phyloP scores from a whole-genome alignment of 2,113 vertebrate species.

The Lanius collurio region DNA sequence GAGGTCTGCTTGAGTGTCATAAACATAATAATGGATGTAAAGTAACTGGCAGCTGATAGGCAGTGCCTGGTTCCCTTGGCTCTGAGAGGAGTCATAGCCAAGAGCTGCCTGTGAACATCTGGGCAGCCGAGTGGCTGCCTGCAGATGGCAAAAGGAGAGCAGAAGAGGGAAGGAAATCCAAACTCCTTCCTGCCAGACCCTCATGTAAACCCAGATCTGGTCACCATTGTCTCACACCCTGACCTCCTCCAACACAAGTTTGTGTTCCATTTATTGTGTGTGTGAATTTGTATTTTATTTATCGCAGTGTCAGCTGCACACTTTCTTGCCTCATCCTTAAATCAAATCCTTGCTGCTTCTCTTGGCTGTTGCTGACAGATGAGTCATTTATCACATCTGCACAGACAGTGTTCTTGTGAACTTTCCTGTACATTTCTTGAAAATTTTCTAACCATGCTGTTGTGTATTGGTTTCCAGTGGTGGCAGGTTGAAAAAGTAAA shows the following conservation, averaged over 20 bases:
- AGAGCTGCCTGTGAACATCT: not conserved
- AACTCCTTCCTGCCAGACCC: not conserved
- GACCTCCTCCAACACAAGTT: not conserved
- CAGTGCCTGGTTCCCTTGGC: not conserved
- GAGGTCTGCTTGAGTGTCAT: not conserved
- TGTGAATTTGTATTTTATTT: too few relatives aligned
- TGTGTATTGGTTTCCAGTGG: constrained; percentile 81
- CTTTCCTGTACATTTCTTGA: not conserved
- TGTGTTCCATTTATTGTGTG: not conserved
- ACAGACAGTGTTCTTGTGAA: not conserved
- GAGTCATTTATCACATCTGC: not conserved
- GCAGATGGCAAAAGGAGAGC: not conserved
- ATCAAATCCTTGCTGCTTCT: not conserved
- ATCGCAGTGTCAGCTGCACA: not conserved
- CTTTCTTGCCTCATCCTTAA: not conserved
- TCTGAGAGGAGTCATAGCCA: not conserved
- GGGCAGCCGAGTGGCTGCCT: not conserved
- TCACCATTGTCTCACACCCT: not conserved
- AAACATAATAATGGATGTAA: not conserved
- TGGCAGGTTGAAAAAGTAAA: constrained; percentile 99
- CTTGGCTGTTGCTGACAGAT: not conserved
- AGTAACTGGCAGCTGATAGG: not conserved
- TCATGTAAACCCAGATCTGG: not conserved
- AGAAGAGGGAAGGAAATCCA: not conserved
- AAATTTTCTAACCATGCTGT: not conserved